phyloP scores from a whole-genome alignment of 2,888 invertebrate species.

The Silvanus unidentatus region DNA sequence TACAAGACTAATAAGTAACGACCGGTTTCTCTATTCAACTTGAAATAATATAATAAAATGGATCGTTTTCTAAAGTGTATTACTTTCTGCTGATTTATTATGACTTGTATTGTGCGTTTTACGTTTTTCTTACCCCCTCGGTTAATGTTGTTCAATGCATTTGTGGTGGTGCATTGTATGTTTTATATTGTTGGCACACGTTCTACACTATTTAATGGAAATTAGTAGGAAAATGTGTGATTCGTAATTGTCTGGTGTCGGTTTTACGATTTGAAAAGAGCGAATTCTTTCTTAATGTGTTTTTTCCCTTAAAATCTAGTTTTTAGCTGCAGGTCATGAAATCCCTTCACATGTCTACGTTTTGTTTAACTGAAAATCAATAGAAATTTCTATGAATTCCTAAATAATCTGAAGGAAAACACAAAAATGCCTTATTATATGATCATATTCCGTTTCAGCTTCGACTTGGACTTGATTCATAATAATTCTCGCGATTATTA shows the following conservation, averaged over 20 bases:
- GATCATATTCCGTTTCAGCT: no score
- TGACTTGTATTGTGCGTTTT: slow-evolving; percentile 32
- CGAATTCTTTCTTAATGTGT: no score
- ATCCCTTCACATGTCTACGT: neutral
- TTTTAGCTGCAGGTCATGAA: no score
- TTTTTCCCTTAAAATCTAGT: no score
- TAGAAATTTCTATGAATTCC: slow-evolving; percentile 1
- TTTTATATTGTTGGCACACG: slow-evolving; percentile 41
- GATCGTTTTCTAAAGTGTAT: slow-evolving; percentile 37
- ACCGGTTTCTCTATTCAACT: slow-evolving; percentile 28
- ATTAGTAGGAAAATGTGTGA: no score
- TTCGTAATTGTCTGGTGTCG: no score
- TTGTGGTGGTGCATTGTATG: slow-evolving; percentile 3
- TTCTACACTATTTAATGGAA: slow-evolving; percentile 16
- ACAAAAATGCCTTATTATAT: no score
- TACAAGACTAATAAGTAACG: slow-evolving; percentile 38
- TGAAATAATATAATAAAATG: slow-evolving; percentile 25
- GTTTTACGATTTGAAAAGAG: no score
- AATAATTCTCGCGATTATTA: no score
- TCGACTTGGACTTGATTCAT: no score
- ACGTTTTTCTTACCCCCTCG: slow-evolving; percentile 13
- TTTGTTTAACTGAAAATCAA: slow-evolving; percentile 16
- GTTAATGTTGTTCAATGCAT: slow-evolving; percentile 17
- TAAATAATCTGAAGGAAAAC: no score
- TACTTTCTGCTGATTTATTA: slow-evolving; percentile 40